A percentile compares a stretch with the other conserved stretches of the same genome.
These are phyloP conservation scores for Geotrypetes seraphini DNA, from an alignment of 2,797 vertebrate species.

Conservation along the genomic window DNA sequence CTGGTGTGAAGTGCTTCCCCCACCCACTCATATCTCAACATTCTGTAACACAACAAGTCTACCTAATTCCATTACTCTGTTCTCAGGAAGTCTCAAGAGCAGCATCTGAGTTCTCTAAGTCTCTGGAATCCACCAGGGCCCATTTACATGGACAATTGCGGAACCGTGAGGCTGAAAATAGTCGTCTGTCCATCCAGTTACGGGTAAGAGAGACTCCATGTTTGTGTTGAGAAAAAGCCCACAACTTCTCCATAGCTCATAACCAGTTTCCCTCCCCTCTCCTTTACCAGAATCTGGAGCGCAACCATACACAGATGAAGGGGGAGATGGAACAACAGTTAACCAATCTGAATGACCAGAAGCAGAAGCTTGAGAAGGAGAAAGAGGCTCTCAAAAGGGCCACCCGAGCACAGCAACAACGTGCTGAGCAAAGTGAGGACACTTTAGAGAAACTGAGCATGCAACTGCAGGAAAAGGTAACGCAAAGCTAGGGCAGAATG, in stretches of 20 bases:
- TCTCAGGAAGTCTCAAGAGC: constrained; percentile 67
- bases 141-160: constrained; percentile 76
- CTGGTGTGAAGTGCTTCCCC: no score
- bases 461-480: constrained; percentile 75
- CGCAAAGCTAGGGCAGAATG: neutral
- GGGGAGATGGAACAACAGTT: constrained; percentile 55
- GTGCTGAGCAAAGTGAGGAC: constrained; percentile 69
- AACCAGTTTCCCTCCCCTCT: neutral
- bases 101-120: constrained; percentile 63
- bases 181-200: constrained; percentile 67
- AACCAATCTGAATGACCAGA: constrained; percentile 59
- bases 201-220: constrained; percentile 58
- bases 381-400: constrained; percentile 76
- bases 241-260: no score
- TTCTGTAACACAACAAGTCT: no score
- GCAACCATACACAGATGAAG: constrained; percentile 58
- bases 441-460: constrained; percentile 54
- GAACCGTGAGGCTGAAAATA: constrained; percentile 78
- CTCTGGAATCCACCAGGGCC: constrained; percentile 67
- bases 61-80: neutral
- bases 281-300: constrained; percentile 67
- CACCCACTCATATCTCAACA: no score
- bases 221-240: no score
- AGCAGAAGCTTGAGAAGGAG: constrained; percentile 52
- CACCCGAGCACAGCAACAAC: constrained; percentile 67